phyloP scores from a whole-genome alignment of 2,797 vertebrate species.

The Sebastes flavidus region DNA sequence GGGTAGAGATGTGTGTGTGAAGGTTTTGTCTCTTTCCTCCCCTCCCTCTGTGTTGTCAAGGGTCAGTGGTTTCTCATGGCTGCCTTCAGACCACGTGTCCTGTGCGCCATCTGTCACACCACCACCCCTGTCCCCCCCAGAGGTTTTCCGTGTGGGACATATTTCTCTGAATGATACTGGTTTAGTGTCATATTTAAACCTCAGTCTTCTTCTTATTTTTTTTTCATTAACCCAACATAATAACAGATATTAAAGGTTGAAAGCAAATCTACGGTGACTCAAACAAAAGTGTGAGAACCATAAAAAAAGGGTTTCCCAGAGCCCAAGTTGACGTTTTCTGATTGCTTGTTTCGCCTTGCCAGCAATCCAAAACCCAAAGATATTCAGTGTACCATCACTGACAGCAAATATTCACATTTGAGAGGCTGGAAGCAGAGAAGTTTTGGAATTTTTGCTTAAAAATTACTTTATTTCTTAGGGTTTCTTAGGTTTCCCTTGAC shows the following conservation, averaged over 20 bases:
- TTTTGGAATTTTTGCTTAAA: neutral
- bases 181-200: neutral
- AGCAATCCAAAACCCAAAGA: neutral
- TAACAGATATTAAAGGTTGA: neutral
- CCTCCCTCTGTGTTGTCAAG: constrained; percentile 32
- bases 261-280: neutral
- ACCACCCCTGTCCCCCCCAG: neutral
- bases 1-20: neutral
- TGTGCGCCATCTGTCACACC: constrained; percentile 62
- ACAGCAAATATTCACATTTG: neutral
- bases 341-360: neutral
- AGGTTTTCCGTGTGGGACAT: neutral
- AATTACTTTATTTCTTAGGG: neutral
- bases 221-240: neutral
- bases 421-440: neutral
- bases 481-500: neutral
- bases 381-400: neutral
- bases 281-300: neutral
- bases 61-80: constrained; percentile 70
- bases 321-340: neutral
- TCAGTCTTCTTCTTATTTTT: neutral
- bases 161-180: neutral
- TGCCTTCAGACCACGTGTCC: constrained; percentile 39
- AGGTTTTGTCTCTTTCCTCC: constrained; percentile 22
- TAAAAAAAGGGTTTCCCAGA: neutral